Conservation (phyloP, 2,888 invertebrate genomes). For the Ornithoptera alexandrae region DNA sequence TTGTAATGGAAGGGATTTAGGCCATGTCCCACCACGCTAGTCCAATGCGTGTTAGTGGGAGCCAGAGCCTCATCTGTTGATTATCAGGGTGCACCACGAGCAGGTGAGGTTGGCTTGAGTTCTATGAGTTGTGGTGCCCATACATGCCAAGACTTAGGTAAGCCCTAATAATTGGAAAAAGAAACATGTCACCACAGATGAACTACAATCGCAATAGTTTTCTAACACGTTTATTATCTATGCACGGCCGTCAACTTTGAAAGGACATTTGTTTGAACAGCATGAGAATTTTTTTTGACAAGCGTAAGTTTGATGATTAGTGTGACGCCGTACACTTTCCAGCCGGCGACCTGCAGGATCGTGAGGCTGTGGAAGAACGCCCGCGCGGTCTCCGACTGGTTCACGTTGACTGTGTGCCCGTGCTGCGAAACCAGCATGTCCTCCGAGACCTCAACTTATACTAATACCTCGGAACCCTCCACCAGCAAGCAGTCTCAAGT, state of each 20-base stretch:
- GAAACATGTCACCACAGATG: too few relatives aligned
- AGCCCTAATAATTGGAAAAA: too few relatives aligned
- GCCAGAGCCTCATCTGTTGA: too few relatives aligned
- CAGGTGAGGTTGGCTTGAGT: too few relatives aligned
- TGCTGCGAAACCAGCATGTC: constrained; percentile 34
- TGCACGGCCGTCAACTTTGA: constrained; percentile 1
- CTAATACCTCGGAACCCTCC: constrained; percentile 14
- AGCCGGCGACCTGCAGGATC: constrained; percentile 39
- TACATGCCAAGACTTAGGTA: too few relatives aligned
- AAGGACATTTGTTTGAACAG: not conserved
- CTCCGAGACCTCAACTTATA: constrained; percentile 10
- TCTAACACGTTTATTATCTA: not conserved
- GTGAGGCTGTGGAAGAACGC: constrained; percentile 44
- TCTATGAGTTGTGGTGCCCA: too few relatives aligned
- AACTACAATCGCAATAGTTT: not conserved
- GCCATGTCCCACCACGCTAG: too few relatives aligned
- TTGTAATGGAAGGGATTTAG: too few relatives aligned
- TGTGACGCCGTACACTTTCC: constrained; percentile 42
- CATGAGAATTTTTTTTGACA: not conserved
- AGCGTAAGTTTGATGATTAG: constrained; percentile 40
- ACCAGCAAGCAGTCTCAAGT: constrained; percentile 14
- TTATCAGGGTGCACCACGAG: too few relatives aligned
- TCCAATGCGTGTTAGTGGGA: too few relatives aligned
- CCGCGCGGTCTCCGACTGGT: constrained; percentile 39
- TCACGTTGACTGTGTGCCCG: constrained; percentile 43